Conservation (phyloP, 2,113 vertebrate species). For the Chloebia gouldiae region DNA sequence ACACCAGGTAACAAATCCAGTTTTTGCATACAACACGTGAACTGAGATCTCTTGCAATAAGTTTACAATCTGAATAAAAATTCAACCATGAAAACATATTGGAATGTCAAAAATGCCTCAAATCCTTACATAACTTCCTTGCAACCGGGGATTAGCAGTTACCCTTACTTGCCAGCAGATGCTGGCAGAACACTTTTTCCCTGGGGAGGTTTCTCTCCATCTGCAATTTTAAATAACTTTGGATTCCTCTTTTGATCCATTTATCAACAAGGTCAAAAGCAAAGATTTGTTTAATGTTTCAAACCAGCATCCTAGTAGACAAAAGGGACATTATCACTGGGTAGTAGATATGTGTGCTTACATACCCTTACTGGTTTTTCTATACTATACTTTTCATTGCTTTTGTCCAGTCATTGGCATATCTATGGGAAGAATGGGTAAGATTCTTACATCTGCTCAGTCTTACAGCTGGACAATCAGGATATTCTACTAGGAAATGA, state of each 20-base stretch:
- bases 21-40: not conserved
- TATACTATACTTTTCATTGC: not conserved
- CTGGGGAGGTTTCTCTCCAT: constrained; percentile 23
- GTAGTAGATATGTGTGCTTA: not conserved
- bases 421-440: not conserved
- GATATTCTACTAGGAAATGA: not conserved
- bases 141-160: constrained; percentile 26
- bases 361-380: not conserved
- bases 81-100: rapidly evolving
- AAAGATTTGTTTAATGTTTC: not conserved
- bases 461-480: not conserved
- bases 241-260: constrained; percentile 1
- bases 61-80: constrained; percentile 2
- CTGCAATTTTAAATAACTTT: constrained; percentile 12
- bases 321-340: not conserved
- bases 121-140: not conserved
- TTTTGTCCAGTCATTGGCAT: not conserved
- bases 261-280: not conserved
- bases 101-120: not conserved
- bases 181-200: constrained; percentile 57
- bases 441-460: not conserved
- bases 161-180: constrained; percentile 28
- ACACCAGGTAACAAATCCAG: not conserved
- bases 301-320: not conserved
- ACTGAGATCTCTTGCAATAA: not conserved